phyloP scores from a whole-genome alignment of 2,888 invertebrate species.

The Drosophila anomalata region DNA sequence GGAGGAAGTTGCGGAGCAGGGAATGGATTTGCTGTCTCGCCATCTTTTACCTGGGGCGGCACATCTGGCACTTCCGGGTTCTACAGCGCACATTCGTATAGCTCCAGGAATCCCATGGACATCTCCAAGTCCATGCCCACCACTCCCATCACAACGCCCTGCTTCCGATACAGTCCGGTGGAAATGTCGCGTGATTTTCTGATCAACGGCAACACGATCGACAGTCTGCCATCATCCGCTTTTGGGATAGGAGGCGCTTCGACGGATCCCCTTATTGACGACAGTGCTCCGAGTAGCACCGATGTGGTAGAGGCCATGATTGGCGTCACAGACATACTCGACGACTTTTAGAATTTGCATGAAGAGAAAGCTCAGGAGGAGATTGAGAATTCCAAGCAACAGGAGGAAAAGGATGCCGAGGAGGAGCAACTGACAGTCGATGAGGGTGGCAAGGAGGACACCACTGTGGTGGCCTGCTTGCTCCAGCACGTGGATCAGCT shows the following conservation, averaged over 20 bases:
- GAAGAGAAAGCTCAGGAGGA: slow-evolving; percentile 75
- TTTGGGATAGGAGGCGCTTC: slow-evolving; percentile 51
- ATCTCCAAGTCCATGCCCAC: slow-evolving; percentile 91
- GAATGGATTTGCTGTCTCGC: slow-evolving; percentile 53
- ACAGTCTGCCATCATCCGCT: slow-evolving; percentile 77
- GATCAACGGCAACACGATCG: slow-evolving; percentile 87
- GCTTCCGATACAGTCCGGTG: slow-evolving; percentile 86
- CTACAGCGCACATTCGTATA: slow-evolving; percentile 50
- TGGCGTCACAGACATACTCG: slow-evolving; percentile 81
- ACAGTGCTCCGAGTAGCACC: slow-evolving; percentile 55
- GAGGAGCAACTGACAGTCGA: slow-evolving; percentile 18
- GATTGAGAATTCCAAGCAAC: slow-evolving; percentile 4
- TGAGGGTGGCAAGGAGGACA: slow-evolving; percentile 26
- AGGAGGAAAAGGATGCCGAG: slow-evolving; percentile 12
- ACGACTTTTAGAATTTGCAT: slow-evolving; percentile 82
- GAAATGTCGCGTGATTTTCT: slow-evolving; percentile 85
- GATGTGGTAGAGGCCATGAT: slow-evolving; percentile 82
- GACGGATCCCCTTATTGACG: slow-evolving; percentile 66
- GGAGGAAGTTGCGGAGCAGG: slow-evolving; percentile 40
- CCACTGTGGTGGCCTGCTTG: slow-evolving; percentile 69
- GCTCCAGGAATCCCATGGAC: slow-evolving; percentile 83
- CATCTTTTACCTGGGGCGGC: slow-evolving; percentile 54
- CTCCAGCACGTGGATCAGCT: slow-evolving; percentile 79
- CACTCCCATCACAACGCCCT: slow-evolving; percentile 87
- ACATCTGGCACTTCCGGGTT: slow-evolving; percentile 25